A percentile compares a stretch with the other conserved stretches of the same genome.
phyloP scores from a whole-genome alignment of 2,797 vertebrate species.

The Enteromius mattozi region DNA sequence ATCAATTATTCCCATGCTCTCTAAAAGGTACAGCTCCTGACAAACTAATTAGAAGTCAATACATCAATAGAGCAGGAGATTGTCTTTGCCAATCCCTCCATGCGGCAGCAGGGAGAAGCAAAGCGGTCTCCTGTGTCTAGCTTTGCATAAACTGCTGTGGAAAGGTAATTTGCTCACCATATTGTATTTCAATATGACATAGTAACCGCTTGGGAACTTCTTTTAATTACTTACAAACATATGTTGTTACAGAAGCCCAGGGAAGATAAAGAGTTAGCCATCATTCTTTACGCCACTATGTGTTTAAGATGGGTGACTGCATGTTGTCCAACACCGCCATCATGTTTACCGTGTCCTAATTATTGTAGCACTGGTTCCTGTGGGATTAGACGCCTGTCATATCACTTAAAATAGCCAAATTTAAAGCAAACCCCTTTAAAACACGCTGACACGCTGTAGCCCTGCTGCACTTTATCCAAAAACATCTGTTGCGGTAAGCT shows the following conservation, averaged over 20 bases:
- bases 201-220: slow-evolving; percentile 73
- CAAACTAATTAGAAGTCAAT: slow-evolving; percentile 63
- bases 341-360: slow-evolving; percentile 75
- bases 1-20: slow-evolving; percentile 50
- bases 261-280: slow-evolving; percentile 69
- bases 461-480: slow-evolving; percentile 11
- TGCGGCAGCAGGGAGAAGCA: slow-evolving; percentile 60
- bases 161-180: slow-evolving; percentile 74
- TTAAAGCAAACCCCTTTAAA: slow-evolving; percentile 34
- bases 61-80: slow-evolving; percentile 58
- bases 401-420: slow-evolving; percentile 49
- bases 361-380: slow-evolving; percentile 75
- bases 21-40: slow-evolving; percentile 54
- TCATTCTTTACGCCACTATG: slow-evolving; percentile 61
- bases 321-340: slow-evolving; percentile 65
- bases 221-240: slow-evolving; percentile 83
- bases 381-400: slow-evolving; percentile 72
- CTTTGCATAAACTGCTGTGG: slow-evolving; percentile 72
- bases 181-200: slow-evolving; percentile 78
- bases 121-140: slow-evolving; percentile 61
- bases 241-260: slow-evolving; percentile 73
- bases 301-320: slow-evolving; percentile 40
- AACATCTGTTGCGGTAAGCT: slow-evolving; percentile 22
- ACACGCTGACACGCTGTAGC: neutral
- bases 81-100: slow-evolving; percentile 51